A percentile compares a stretch with the other conserved stretches of the same genome.
These are phyloP conservation scores for Drosophila pseudoobscura DNA, from an alignment of 1,140 invertebrate species.

Conservation along the genomic window DNA sequence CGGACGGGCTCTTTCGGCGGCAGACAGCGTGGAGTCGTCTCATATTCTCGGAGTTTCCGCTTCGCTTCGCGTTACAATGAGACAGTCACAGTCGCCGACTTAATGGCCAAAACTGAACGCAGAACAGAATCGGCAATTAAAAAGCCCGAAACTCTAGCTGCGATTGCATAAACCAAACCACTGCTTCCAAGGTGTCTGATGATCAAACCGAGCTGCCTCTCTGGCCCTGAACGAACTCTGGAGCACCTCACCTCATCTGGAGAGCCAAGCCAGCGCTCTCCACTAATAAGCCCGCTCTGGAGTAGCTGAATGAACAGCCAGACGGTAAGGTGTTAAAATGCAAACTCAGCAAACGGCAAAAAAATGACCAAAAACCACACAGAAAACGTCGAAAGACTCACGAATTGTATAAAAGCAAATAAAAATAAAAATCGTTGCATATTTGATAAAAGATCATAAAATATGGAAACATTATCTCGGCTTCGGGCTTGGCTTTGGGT, in stretches of 20 bases:
- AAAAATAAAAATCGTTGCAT: slow-evolving; percentile 40
- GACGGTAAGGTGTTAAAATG: slow-evolving; percentile 62
- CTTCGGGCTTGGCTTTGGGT: not conserved
- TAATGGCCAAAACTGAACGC: slow-evolving; percentile 59
- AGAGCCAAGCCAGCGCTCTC: not conserved
- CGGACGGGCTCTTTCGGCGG: slow-evolving; percentile 9
- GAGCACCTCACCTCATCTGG: not conserved
- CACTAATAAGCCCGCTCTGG: slow-evolving; percentile 13
- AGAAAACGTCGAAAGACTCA: slow-evolving; percentile 20
- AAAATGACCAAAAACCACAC: slow-evolving; percentile 21
- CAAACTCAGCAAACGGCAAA: slow-evolving; percentile 67
- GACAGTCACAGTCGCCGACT: slow-evolving; percentile 52
- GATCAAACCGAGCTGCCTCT: too few relatives aligned
- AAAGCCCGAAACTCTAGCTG: slow-evolving; percentile 44
- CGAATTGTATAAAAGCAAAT: slow-evolving; percentile 17
- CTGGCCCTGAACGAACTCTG: slow-evolving; percentile 12
- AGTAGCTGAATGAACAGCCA: slow-evolving; percentile 3
- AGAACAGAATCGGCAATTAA: slow-evolving; percentile 63
- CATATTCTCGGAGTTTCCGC: slow-evolving; percentile 64
- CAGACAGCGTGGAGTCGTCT: slow-evolving; percentile 57
- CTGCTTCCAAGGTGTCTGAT: too few relatives aligned
- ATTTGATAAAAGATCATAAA: slow-evolving; percentile 57
- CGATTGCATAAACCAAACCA: slow-evolving; percentile 32
- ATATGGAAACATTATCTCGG: slow-evolving; percentile 31
- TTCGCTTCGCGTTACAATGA: slow-evolving; percentile 57